Evolutionary conservation across 1,140 invertebrate species (phyloP).

Genomic region (Neomicropteryx cornuta): DNA sequence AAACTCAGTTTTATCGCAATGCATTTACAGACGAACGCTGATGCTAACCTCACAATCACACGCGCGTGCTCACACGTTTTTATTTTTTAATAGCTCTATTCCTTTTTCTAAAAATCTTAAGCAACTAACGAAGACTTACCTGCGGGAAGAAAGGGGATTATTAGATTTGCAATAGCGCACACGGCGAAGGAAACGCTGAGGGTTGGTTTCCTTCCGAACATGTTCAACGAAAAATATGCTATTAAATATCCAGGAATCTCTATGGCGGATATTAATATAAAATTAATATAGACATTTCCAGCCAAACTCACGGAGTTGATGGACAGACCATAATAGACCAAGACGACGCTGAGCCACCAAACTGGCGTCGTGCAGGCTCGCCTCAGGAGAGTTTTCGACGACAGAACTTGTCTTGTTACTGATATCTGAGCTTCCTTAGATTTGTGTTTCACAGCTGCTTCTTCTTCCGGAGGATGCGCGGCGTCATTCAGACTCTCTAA

Average conservation of each 20-base stretch:
- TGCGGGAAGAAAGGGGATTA: too few relatives aligned
- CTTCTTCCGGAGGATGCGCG: too few relatives aligned
- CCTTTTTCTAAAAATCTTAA: too few relatives aligned
- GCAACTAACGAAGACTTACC: too few relatives aligned
- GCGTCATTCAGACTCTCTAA: constrained; percentile 27
- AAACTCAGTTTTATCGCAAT: too few relatives aligned
- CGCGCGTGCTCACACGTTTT: too few relatives aligned
- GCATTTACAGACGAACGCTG: too few relatives aligned
- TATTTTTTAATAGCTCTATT: too few relatives aligned
- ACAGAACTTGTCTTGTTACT: constrained; percentile 29
- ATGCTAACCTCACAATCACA: too few relatives aligned
- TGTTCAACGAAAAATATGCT: constrained; percentile 42
- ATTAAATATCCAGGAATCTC: constrained; percentile 55
- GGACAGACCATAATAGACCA: constrained; percentile 66
- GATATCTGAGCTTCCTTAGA: not conserved
- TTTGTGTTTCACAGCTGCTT: not conserved
- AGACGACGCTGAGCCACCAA: constrained; percentile 52
- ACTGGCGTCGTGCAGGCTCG: constrained; percentile 47
- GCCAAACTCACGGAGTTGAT: constrained; percentile 58
- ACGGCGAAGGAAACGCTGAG: constrained; percentile 11
- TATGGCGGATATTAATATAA: constrained; percentile 46
- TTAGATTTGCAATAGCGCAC: too few relatives aligned
- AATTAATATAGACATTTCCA: constrained; percentile 49
- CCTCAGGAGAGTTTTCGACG: constrained; percentile 38
- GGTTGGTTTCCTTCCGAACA: constrained; percentile 37